A percentile compares a stretch with the other conserved stretches of the same genome.
phyloP scores from a whole-genome alignment of 2,888 invertebrate species.

The Chymomyza procnemis region DNA sequence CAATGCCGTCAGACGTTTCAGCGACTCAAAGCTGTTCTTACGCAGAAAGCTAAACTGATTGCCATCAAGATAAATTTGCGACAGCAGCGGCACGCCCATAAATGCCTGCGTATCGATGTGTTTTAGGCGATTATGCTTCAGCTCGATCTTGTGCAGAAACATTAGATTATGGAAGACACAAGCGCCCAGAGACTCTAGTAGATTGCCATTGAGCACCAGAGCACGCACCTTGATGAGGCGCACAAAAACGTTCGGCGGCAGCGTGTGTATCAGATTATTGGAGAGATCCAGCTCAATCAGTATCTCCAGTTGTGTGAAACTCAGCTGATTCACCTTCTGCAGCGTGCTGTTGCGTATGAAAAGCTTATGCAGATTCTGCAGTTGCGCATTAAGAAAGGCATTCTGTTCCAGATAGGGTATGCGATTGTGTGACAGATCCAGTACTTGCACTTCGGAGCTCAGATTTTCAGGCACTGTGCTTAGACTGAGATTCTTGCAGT shows the following conservation, averaged over 20 bases:
- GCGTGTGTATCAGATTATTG: conserved; percentile 83
- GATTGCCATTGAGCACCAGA: conserved; percentile 86
- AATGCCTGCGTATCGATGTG: conserved; percentile 85
- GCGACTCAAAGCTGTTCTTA: conserved; percentile 82
- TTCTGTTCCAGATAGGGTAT: conserved; percentile 83
- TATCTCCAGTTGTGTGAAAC: conserved; percentile 86
- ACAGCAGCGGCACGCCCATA: conserved; percentile 83
- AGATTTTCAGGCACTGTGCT: conserved; percentile 85
- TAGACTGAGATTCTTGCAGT: conserved; percentile 85
- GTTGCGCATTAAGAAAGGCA: conserved; percentile 84
- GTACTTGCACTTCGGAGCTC: conserved; percentile 84
- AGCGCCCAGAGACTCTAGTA: conserved; percentile 84
- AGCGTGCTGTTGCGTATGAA: conserved; percentile 86
- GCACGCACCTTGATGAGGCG: conserved; percentile 85
- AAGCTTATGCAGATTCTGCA: conserved; percentile 89
- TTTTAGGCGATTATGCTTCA: conserved; percentile 87
- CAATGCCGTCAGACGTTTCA: conserved; percentile 85
- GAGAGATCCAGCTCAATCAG: conserved; percentile 90
- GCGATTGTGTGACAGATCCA: conserved; percentile 86
- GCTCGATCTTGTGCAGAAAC: conserved; percentile 86
- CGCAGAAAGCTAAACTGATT: conserved; percentile 86
- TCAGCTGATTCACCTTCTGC: conserved; percentile 84
- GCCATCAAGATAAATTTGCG: conserved; percentile 84
- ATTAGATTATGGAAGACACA: conserved; percentile 86
- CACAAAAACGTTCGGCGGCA: conserved; percentile 85